These are phyloP conservation scores for Gordius sp. DNA, from an alignment of 2,888 invertebrate genomes.

Conservation along the genomic window DNA sequence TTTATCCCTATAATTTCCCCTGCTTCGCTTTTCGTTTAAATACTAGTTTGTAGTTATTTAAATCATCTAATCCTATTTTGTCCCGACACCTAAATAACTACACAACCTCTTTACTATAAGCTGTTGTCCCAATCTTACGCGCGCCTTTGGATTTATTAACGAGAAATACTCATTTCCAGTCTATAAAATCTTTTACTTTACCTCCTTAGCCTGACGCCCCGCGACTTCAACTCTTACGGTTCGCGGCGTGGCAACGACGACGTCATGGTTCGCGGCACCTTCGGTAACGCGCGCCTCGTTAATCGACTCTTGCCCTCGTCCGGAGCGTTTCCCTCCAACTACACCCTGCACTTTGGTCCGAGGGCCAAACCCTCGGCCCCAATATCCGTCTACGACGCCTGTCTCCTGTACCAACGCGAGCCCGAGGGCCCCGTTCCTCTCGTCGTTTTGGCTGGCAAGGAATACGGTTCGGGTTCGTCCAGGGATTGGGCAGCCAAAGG, in stretches of 20 bases:
- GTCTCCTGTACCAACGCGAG: conserved; percentile 43
- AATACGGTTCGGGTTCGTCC: conserved; percentile 88
- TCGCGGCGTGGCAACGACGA: conserved; percentile 86
- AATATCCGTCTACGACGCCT: conserved; percentile 68
- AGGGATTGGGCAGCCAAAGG: conserved; percentile 98
- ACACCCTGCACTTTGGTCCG: conserved; percentile 18
- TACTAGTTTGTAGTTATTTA: conserved; percentile 5
- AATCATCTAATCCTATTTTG: too few relatives aligned
- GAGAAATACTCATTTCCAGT: not conserved
- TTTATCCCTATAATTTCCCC: too few relatives aligned
- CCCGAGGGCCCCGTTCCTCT: not conserved
- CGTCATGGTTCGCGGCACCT: conserved; percentile 84
- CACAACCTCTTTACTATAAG: too few relatives aligned
- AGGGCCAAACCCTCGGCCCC: conserved; percentile 45
- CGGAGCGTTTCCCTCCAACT: not conserved
- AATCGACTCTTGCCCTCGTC: conserved; percentile 44
- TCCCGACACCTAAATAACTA: too few relatives aligned
- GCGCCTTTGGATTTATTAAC: not conserved
- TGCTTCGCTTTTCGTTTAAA: not conserved
- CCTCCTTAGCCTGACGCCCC: conserved; percentile 45
- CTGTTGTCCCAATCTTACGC: conserved; percentile 5
- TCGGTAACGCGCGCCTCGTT: conserved; percentile 78
- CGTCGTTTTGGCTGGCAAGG: conserved; percentile 52
- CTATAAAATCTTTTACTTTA: not conserved
- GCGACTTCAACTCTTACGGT: conserved; percentile 92